Percentiles rank a stretch among this genome's conserved stretches.
These are phyloP conservation scores for Avahi laniger DNA, from an alignment of 2,797 vertebrate species.

Conservation along the genomic window DNA sequence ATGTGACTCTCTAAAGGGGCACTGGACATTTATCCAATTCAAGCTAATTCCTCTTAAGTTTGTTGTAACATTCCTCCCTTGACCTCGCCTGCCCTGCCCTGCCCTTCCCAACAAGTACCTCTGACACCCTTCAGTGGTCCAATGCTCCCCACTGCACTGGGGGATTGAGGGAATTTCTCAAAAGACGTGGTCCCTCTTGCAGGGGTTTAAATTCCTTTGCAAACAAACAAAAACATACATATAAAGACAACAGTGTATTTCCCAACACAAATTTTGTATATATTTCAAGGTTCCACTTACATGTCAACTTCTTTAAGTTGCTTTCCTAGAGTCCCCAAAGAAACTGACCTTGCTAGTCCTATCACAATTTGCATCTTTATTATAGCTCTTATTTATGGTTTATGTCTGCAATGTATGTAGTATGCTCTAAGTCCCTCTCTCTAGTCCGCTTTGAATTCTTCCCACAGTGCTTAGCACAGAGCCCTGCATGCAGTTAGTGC, in stretches of 20 bases:
- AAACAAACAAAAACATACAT: neutral
- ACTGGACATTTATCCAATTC: neutral
- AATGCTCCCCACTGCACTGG: neutral
- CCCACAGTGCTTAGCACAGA: neutral
- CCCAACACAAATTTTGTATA: neutral
- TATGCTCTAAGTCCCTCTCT: neutral
- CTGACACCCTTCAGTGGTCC: neutral
- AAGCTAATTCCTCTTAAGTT: neutral
- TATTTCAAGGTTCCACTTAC: neutral
- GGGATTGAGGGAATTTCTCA: neutral
- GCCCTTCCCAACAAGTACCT: neutral
- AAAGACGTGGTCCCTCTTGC: neutral
- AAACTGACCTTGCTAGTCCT: neutral
- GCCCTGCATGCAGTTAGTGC: neutral
- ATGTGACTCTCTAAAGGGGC: neutral
- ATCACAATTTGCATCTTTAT: neutral
- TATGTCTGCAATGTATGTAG: accelerated
- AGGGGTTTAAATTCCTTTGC: neutral
- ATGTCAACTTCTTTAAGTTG: neutral
- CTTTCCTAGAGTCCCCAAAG: neutral
- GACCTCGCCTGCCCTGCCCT: neutral
- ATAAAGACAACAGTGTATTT: neutral
- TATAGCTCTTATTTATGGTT: neutral
- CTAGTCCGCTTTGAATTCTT: neutral
- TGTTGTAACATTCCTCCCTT: neutral